Evolutionary conservation across 2,797 vertebrate species (phyloP), one percentile per base, ranked within the genome.

Genomic region (Alauda arvensis): DNA sequence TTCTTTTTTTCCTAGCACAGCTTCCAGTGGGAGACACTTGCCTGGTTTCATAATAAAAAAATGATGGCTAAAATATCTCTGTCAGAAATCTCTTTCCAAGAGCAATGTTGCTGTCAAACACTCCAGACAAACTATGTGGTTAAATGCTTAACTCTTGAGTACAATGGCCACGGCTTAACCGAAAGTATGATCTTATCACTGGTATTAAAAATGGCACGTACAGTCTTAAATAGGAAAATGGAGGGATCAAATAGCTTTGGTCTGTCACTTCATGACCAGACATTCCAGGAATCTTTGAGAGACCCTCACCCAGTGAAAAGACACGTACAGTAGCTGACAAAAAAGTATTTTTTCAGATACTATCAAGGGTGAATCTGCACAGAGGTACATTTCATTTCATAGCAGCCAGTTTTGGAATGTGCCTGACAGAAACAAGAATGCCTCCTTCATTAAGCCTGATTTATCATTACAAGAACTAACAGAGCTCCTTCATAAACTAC

Each of bases 381-480:
- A 92, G 85, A 87, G 39, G 77, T 83, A 74, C 74, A 45, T 70
- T 91, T 86, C 26, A 72, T 71, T 91, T 89, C 71, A 60, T 23
- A 82, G 66, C 62, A 91, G 69, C 37, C 42, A 89, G 26, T 60
- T 53, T 79, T 92, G 88, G 83, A 94, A 94, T 85, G 87, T 87
- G 87, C 68, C 87, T 91, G 70, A 83, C 92, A 94, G 83, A 88
- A 93, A 92, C 55, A 91, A 67, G 78, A 94, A 89, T 72, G 62
- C 23, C 90, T 89, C 88, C 85, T 89, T 94, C 77, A 63, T 78
- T 94, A 94, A 76, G 25, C 20, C 68, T 90, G 88, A 93, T 93
- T 91, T 94, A 91, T 93, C 87, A 84, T 81, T 89, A 53, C 83
- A 91, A 92, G 91, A 94, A 69, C 51, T 87, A 91, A 87, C 85